Evolutionary conservation across 2,113 vertebrate species (phyloP), one percentile per base, ranked within the genome.

Genomic region (Pomatorhinus ruficollis): DNA sequence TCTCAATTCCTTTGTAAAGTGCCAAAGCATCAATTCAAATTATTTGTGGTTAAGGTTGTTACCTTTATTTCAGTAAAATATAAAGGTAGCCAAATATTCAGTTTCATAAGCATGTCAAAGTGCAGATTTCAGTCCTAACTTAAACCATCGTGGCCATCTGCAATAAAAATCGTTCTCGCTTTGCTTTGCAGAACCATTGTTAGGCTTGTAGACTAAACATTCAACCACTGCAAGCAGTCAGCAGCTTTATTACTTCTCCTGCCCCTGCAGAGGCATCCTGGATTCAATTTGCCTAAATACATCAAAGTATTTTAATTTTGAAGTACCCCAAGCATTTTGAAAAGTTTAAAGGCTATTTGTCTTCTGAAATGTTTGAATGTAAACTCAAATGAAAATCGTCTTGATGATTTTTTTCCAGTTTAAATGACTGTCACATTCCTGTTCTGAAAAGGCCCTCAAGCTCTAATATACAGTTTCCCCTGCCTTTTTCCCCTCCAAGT

Each of bases 171-270:
- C 93, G 57, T 96, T 97, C 90, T 97, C 40, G 4, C 89, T 95
- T 83, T 31, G n/a, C 83, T 91, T 96, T 94, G 93, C 95, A 96
- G 75, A 95, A 93, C 92, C 76, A 9, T 93, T 97, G 97, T 94
- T 96, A 95, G 86, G 79, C 83, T 95, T 25, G 53, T 94, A 98
- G 98, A 98, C 98, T 98, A 98, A 98, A 98, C 97, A 98, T 97
- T 94, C 63, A 96, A 94, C 95, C 35, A 22, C 96, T 97, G 97
- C 93, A 76, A 92, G 96, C 96, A 97, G 95, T 97, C 97, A 96
- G 95, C 95, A 95, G 96, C 94, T 97, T 98, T 97, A 97, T 96
- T 95, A 76, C 92, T 97, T 96, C 93, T 94, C 77, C 79, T 95
- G 78, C 79, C 61, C 87, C 93, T 97, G 86, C 64, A 87, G 91